Percentiles rank a stretch among this genome's conserved stretches.
Conservation (phyloP, 2,888 invertebrate genomes). For the Eupithecia subfuscata region DNA sequence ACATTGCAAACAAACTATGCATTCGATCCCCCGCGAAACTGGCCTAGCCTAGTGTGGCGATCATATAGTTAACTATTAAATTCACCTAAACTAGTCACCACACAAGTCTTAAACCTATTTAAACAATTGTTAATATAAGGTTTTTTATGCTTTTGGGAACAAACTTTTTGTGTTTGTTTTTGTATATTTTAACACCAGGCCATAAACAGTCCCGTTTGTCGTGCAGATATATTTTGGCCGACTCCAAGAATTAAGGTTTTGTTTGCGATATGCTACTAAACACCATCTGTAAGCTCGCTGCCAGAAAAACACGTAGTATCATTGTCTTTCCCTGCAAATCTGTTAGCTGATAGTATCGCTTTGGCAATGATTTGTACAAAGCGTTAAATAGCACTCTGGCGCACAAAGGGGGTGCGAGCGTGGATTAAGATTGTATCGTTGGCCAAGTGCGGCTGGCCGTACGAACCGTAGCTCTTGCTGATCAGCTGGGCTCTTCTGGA, state of each 20-base stretch:
- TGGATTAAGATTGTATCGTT: conserved; percentile 79
- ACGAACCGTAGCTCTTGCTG: conserved; percentile 10
- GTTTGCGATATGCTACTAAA: background rate
- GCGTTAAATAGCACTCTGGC: conserved; percentile 47
- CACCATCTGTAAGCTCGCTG: background rate
- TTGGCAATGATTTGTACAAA: conserved; percentile 42
- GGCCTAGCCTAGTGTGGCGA: too few species aligned
- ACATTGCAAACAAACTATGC: too few species aligned
- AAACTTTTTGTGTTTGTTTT: too few species aligned
- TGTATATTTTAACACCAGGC: too few species aligned
- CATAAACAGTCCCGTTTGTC: background rate
- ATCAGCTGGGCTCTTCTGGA: conserved; percentile 18
- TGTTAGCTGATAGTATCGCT: conserved; percentile 28
- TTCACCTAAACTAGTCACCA: too few species aligned
- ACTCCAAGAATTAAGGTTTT: background rate
- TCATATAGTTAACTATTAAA: too few species aligned
- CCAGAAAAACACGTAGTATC: conserved; percentile 4
- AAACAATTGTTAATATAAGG: too few species aligned
- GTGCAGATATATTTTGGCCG: background rate
- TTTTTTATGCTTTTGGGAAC: too few species aligned
- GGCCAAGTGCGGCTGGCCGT: conserved; percentile 58
- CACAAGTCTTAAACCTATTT: too few species aligned
- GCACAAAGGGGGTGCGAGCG: conserved; percentile 51
- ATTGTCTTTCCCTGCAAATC: conserved; percentile 23
- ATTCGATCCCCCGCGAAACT: too few species aligned